Percentiles rank a stretch among this genome's conserved stretches.
phyloP scores from a whole-genome alignment of 2,888 invertebrate genomes.

The Tineola bisselliella region DNA sequence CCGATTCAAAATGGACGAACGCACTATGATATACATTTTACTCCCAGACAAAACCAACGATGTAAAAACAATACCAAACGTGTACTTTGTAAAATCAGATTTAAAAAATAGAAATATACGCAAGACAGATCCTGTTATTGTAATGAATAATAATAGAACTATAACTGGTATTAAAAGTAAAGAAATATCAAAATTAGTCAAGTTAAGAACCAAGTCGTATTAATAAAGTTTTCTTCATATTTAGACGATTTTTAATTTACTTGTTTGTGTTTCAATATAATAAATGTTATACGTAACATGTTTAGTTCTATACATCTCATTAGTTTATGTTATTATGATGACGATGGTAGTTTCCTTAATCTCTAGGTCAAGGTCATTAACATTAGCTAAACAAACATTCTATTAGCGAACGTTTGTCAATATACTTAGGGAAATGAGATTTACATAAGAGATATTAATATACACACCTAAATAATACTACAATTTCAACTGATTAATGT shows the following conservation, averaged over 20 bases:
- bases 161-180: constrained; percentile 48
- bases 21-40: constrained; percentile 40
- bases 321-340: not conserved
- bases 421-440: not conserved
- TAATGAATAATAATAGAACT: constrained; percentile 46
- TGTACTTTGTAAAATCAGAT: constrained; percentile 41
- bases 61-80: constrained; percentile 31
- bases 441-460: not conserved
- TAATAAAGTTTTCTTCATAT: no score
- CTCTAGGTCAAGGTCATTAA: not conserved
- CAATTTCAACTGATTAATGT: no score
- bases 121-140: constrained; percentile 33
- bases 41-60: constrained; percentile 32
- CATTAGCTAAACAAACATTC: not conserved
- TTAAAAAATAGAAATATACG: constrained; percentile 20
- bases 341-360: not conserved
- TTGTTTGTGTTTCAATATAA: no score
- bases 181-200: constrained; percentile 38
- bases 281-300: no score
- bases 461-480: no score
- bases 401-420: not conserved
- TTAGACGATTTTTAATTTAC: no score
- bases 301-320: no score
- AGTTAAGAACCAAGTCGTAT: constrained; percentile 36
- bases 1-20: constrained; percentile 28